Conservation (phyloP, 2,797 vertebrate species). For the Coendou prehensilis region DNA sequence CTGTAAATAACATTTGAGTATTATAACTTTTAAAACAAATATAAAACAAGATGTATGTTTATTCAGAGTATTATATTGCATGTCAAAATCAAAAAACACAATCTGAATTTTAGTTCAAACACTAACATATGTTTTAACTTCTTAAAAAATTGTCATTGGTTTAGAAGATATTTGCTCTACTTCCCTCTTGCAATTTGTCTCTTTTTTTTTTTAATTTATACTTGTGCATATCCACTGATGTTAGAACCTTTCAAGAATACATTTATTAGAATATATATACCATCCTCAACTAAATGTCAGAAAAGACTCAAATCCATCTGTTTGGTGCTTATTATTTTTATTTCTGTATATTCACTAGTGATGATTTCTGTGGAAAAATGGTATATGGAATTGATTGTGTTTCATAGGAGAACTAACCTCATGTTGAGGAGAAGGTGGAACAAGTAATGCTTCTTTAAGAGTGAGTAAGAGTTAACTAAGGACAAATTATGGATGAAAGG, state of each 20-base stretch:
- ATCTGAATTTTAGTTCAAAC: conserved; percentile 6
- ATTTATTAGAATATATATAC: not conserved
- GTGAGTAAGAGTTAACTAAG: not conserved
- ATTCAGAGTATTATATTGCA: not conserved
- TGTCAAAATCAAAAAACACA: not conserved
- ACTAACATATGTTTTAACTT: not conserved
- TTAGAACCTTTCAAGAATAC: not conserved
- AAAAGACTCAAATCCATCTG: not conserved
- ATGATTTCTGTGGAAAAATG: not conserved
- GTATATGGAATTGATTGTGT: not conserved
- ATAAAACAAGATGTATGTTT: not conserved
- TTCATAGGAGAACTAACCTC: not conserved
- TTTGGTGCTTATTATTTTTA: not conserved
- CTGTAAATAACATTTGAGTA: not conserved
- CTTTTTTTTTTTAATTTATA: not conserved
- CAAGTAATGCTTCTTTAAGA: not conserved
- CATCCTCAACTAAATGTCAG: not conserved
- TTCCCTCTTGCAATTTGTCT: not conserved
- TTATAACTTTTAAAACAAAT: not conserved
- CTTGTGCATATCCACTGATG: not conserved
- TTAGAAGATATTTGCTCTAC: not conserved
- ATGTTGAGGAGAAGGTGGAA: not conserved
- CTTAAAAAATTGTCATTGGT: not conserved
- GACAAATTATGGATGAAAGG: not conserved
- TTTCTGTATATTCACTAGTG: not conserved